A percentile compares a stretch with the other conserved stretches of the same genome.
phyloP scores from a whole-genome alignment of 64 coral and sea anemone species.

The Stichodactyla helianthus region DNA sequence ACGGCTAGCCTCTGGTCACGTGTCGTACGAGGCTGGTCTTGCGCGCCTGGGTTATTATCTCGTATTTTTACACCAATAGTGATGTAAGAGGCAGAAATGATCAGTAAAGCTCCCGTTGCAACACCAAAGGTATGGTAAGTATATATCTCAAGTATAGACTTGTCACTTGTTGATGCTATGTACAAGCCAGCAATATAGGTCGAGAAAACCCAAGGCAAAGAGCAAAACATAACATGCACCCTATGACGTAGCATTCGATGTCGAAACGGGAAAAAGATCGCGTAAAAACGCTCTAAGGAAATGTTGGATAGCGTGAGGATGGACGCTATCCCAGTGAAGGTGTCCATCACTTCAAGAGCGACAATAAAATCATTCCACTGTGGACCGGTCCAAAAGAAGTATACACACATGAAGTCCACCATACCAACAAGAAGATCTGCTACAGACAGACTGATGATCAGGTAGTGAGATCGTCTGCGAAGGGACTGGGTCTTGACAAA shows the following conservation, averaged over 20 bases:
- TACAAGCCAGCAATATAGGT: background rate
- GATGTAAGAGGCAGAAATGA: background rate
- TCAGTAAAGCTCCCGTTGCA: background rate
- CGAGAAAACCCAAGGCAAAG: background rate
- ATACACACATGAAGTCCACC: background rate
- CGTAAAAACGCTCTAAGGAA: background rate
- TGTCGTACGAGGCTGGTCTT: background rate
- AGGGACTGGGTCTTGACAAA: constrained; percentile 29
- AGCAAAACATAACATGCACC: background rate
- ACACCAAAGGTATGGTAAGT: background rate
- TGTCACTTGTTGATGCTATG: background rate
- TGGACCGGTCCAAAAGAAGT: background rate
- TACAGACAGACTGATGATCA: constrained; percentile 17
- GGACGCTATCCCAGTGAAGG: background rate
- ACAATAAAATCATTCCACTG: background rate
- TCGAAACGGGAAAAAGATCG: background rate
- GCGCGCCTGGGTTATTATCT: background rate
- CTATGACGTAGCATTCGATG: background rate
- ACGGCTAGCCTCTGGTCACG: background rate
- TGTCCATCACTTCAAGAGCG: background rate
- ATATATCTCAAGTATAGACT: background rate
- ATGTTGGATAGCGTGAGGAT: background rate
- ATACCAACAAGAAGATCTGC: constrained; percentile 24
- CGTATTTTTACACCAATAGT: background rate
- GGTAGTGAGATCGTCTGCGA: constrained; percentile 5